Conservation (phyloP, 2,113 vertebrate genomes). For the Cichladusa arquata region DNA sequence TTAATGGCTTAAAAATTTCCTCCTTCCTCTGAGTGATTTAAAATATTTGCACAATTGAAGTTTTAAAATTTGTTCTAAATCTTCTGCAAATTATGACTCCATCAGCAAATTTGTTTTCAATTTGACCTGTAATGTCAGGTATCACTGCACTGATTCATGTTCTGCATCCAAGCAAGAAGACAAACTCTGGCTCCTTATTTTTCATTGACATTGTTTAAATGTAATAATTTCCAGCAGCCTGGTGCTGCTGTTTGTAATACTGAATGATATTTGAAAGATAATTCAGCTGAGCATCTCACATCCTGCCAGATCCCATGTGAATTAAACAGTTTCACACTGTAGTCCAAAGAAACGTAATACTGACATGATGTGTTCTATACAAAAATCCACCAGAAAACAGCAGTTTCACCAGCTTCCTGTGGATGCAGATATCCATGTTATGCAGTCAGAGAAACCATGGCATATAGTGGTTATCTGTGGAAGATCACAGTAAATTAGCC, state of each 20-base stretch:
- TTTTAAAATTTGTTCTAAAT: not conserved
- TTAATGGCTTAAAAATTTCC: not conserved
- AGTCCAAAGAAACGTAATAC: not conserved
- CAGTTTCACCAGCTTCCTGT: not conserved
- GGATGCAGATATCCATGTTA: not conserved
- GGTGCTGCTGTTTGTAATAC: not conserved
- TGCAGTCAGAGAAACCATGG: not conserved
- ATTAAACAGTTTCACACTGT: not conserved
- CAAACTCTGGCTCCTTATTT: constrained; percentile 25
- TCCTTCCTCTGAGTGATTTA: not conserved
- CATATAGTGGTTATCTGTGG: not conserved
- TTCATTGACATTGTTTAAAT: constrained; percentile 24
- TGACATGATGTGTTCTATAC: not conserved
- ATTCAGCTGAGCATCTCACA: not conserved
- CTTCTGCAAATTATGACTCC: constrained; percentile 24
- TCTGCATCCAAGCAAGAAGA: constrained; percentile 16
- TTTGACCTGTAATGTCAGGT: constrained; percentile 28
- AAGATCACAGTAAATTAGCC: not conserved
- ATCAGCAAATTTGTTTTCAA: constrained; percentile 31
- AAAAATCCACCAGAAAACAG: not conserved
- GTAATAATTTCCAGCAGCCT: constrained; percentile 10
- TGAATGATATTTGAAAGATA: constrained; percentile 33
- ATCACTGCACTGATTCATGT: not conserved
- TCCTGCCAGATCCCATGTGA: not conserved
- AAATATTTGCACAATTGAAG: not conserved